These are phyloP conservation scores for Deladenus siricidicola DNA, from an alignment of 2,888 invertebrate genomes.

Conservation along the genomic window DNA sequence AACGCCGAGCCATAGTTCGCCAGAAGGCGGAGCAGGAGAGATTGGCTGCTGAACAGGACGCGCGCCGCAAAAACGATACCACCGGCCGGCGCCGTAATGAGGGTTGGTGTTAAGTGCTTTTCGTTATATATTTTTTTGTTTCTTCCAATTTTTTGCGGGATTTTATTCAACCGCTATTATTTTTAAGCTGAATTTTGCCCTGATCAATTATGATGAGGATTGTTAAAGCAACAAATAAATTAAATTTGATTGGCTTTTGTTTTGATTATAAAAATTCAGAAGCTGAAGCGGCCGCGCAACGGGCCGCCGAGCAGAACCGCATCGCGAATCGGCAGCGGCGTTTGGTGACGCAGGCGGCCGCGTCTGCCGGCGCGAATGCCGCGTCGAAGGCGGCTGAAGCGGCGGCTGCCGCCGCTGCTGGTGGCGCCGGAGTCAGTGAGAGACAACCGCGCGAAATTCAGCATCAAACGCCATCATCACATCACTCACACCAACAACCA, in stretches of 20 bases:
- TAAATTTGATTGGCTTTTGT: background rate
- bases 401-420: background rate
- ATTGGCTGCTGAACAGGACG: slow-evolving; percentile 15
- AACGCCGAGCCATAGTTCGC: slow-evolving; percentile 34
- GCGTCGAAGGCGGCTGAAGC: background rate
- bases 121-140: background rate
- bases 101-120: slow-evolving; percentile 1
- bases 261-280: background rate
- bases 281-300: background rate
- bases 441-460: background rate
- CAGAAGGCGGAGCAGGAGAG: slow-evolving; percentile 29
- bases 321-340: background rate
- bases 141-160: background rate
- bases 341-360: background rate
- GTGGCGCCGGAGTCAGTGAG: background rate
- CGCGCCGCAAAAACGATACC: slow-evolving; percentile 1
- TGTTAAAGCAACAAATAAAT: no score
- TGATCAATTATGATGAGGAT: no score
- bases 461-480: background rate
- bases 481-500: slow-evolving; percentile 16
- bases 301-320: background rate
- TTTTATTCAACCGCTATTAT: no score
- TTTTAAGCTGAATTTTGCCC: no score
- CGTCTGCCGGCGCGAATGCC: no score
- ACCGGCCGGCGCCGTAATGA: background rate